These are phyloP conservation scores for Drosophila anomalata DNA, from an alignment of 2,888 invertebrate genomes.

Conservation along the genomic window DNA sequence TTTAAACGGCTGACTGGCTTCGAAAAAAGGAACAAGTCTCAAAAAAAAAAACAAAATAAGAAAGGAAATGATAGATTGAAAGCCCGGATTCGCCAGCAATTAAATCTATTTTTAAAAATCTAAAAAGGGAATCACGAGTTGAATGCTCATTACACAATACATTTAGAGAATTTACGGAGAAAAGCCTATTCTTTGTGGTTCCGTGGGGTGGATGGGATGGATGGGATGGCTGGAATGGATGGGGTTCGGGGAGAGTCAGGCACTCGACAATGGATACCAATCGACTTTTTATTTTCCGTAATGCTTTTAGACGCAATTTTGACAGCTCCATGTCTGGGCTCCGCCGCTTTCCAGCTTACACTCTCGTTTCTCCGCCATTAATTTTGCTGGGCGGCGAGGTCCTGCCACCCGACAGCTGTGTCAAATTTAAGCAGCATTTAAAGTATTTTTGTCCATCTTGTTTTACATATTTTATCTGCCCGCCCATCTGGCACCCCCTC, in stretches of 20 bases:
- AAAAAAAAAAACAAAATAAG: neutral
- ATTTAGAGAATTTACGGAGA: conserved; percentile 2
- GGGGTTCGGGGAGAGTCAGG: neutral
- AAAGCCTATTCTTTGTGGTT: neutral
- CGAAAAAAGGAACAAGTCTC: neutral
- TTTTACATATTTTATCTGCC: conserved; percentile 49
- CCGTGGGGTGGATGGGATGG: neutral
- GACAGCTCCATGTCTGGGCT: neutral
- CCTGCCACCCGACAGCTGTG: conserved; percentile 35
- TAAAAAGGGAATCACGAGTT: neutral
- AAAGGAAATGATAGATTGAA: neutral
- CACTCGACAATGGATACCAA: neutral
- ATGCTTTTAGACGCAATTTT: conserved; percentile 1
- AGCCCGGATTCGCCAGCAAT: neutral
- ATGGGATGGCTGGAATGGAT: neutral
- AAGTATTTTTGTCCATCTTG: conserved; percentile 44
- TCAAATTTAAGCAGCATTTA: conserved; percentile 47
- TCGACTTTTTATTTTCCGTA: conserved; percentile 2
- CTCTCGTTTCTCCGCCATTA: conserved; percentile 26
- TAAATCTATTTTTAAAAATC: conserved; percentile 1
- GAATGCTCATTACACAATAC: neutral
- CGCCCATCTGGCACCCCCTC: neutral
- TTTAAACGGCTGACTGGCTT: neutral
- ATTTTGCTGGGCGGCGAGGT: conserved; percentile 19
- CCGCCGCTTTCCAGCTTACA: neutral